These are phyloP conservation scores for Scopus umbretta DNA, from an alignment of 2,113 vertebrate species.

Conservation along the genomic window DNA sequence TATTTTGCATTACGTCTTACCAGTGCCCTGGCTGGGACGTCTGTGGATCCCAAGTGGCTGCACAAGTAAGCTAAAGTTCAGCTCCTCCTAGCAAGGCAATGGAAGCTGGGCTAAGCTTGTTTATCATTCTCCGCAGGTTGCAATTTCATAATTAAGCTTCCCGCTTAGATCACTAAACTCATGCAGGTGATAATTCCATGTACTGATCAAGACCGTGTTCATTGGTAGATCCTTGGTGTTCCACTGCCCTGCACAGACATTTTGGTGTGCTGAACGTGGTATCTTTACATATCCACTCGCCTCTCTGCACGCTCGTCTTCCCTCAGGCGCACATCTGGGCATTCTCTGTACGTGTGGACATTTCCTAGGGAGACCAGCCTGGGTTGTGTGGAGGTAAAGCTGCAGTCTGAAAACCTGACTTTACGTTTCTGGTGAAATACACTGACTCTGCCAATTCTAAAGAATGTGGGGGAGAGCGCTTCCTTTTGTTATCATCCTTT, in stretches of 20 bases:
- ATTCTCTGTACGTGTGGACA: too few relatives aligned
- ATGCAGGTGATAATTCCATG: neutral
- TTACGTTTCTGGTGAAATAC: neutral
- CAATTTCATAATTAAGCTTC: neutral
- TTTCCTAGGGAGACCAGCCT: neutral
- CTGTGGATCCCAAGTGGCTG: neutral
- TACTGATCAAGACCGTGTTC: neutral
- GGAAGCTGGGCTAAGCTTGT: neutral
- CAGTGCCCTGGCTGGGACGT: neutral
- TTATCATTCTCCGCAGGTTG: neutral
- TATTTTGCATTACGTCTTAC: too few relatives aligned
- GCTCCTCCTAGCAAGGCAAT: neutral
- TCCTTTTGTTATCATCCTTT: neutral
- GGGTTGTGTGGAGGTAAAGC: neutral
- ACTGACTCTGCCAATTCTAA: neutral
- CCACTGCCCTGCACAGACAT: neutral
- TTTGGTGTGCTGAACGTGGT: neutral
- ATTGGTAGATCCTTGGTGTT: neutral
- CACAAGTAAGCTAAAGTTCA: neutral
- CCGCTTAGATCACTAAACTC: neutral
- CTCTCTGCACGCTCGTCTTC: neutral
- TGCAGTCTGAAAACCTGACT: neutral
- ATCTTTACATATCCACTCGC: rapidly evolving
- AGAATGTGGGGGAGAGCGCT: neutral
- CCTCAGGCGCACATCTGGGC: neutral